phyloP scores from a whole-genome alignment of 2,797 vertebrate species.

The Aldrovandia affinis region DNA sequence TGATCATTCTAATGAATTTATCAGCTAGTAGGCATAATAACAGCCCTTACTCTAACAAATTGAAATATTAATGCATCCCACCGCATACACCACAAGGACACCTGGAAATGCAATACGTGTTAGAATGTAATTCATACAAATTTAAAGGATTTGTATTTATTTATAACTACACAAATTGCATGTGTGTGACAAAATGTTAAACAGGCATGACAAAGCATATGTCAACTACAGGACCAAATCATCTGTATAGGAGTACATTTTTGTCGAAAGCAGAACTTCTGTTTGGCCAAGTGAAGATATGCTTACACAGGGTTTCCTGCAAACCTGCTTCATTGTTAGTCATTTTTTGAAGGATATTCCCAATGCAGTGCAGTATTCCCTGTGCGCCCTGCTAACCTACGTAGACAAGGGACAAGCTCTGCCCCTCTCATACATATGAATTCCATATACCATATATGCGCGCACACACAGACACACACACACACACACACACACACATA shows the following conservation, averaged over 20 bases:
- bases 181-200: background rate
- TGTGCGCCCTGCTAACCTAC: background rate
- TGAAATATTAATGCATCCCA: constrained; percentile 3
- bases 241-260: background rate
- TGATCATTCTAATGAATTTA: constrained; percentile 16
- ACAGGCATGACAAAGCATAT: background rate
- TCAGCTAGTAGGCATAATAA: background rate
- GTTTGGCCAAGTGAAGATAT: background rate
- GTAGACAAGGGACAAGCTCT: background rate
- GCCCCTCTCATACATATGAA: background rate
- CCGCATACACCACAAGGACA: background rate
- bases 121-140: background rate
- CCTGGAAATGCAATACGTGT: background rate
- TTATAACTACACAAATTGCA: background rate
- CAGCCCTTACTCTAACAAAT: constrained; percentile 1
- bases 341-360: constrained; percentile 26
- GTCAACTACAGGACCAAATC: background rate
- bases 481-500: no score
- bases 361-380: constrained; percentile 17
- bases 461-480: no score
- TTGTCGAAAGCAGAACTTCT: background rate
- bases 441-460: background rate
- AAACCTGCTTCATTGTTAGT: constrained; percentile 11
- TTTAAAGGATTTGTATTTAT: background rate
- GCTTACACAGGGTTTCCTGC: constrained; percentile 17